Evolutionary conservation across 2,797 vertebrate species (phyloP).

Genomic region (Agapornis canus): DNA sequence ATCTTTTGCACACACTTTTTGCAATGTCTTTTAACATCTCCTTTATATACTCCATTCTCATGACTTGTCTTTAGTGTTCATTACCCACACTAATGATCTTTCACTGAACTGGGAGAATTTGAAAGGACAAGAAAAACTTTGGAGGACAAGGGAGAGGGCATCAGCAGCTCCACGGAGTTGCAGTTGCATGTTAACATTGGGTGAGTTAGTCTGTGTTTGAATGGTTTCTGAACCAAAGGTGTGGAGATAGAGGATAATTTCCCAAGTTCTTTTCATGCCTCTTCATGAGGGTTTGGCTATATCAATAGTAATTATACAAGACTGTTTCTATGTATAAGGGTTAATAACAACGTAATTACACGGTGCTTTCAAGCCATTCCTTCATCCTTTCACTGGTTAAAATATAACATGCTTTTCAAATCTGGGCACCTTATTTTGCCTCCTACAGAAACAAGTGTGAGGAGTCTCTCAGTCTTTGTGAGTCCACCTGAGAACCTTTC

Average conservation of each 20-base stretch:
- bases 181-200: no score
- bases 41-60: background rate
- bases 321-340: background rate
- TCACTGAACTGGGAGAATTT: background rate
- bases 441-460: background rate
- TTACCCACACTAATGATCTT: background rate
- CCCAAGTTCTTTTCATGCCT: background rate
- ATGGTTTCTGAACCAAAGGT: background rate
- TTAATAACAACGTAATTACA: background rate
- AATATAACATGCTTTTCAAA: background rate
- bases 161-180: background rate
- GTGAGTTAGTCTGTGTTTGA: background rate
- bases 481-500: background rate
- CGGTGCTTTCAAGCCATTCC: background rate
- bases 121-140: background rate
- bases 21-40: background rate
- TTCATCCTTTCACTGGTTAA: background rate
- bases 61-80: background rate
- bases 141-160: background rate
- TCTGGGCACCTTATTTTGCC: background rate
- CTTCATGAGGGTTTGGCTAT: background rate
- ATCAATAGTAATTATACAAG: background rate
- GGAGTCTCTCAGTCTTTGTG: fast-evolving
- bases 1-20: background rate
- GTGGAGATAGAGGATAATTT: background rate